A percentile compares a stretch with the other conserved stretches of the same genome.
These are phyloP conservation scores for Mesorhabditis belari DNA, from an alignment of 2,888 invertebrate genomes.

Conservation along the genomic window DNA sequence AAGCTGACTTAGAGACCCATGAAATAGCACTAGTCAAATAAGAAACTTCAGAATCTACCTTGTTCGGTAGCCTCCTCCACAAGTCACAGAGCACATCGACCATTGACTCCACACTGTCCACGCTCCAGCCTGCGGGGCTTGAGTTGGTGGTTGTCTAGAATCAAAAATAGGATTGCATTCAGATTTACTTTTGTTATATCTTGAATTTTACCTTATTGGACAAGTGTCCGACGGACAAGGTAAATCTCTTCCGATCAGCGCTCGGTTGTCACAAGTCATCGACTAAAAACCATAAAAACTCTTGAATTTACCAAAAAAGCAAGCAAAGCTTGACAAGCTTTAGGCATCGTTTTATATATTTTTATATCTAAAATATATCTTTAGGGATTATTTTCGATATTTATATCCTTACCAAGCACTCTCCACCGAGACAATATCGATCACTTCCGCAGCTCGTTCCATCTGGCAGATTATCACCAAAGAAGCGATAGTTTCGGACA, in stretches of 20 bases:
- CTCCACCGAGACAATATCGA: constrained; percentile 49
- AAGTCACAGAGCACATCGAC: constrained; percentile 41
- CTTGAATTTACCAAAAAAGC: background rate
- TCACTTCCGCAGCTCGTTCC: constrained; percentile 52
- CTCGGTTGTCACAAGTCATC: constrained; percentile 39
- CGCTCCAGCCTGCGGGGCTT: constrained; percentile 11
- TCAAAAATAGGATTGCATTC: background rate
- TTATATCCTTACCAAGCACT: constrained; percentile 43
- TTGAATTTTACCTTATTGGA: constrained; percentile 11
- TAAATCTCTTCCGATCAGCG: constrained; percentile 39
- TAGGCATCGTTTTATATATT: no score
- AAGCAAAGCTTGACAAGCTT: background rate
- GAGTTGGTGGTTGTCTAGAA: constrained; percentile 3
- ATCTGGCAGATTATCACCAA: constrained; percentile 52
- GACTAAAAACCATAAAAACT: constrained; percentile 19
- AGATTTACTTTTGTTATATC: background rate
- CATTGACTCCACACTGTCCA: constrained; percentile 45
- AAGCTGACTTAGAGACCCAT: no score
- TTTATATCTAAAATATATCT: no score
- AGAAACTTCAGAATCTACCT: constrained; percentile 4
- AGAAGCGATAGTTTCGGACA: constrained; percentile 50
- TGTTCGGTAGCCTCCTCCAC: constrained; percentile 43
- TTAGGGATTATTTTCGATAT: no score
- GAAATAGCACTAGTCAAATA: no score
- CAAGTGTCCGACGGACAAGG: constrained; percentile 39